These are phyloP conservation scores for Calliopum simillimum DNA, from an alignment of 2,888 invertebrate species.

Conservation along the genomic window DNA sequence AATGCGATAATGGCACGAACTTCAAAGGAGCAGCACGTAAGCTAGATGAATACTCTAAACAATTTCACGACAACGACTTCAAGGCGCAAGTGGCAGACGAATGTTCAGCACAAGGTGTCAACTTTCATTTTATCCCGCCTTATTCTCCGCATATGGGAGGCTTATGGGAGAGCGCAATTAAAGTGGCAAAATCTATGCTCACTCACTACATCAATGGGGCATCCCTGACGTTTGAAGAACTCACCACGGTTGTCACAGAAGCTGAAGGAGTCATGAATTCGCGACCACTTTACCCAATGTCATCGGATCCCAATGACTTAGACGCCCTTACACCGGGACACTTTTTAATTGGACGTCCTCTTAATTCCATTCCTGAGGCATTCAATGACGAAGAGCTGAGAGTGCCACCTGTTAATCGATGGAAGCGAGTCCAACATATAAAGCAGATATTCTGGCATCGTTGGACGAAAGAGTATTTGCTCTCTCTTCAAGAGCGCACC, in stretches of 20 bases:
- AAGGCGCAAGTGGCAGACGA: background rate
- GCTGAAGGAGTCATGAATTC: conserved; percentile 30
- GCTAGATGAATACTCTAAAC: background rate
- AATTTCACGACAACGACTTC: background rate
- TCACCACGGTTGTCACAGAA: conserved; percentile 11
- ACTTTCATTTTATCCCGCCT: conserved; percentile 21
- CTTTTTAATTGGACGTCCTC: conserved; percentile 32
- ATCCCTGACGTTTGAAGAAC: conserved; percentile 15
- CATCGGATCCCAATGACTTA: conserved; percentile 27
- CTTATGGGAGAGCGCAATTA: conserved; percentile 19
- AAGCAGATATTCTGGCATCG: conserved; percentile 1
- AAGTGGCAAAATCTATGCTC: conserved; percentile 3
- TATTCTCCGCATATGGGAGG: conserved; percentile 9
- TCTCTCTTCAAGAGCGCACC: conserved; percentile 1
- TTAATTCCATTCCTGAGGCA: conserved; percentile 22
- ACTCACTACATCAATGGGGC: conserved; percentile 8
- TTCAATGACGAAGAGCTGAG: background rate
- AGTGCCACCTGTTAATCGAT: background rate
- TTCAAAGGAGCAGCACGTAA: conserved; percentile 20
- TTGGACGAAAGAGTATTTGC: background rate
- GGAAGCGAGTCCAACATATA: conserved; percentile 8
- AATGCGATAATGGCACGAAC: conserved; percentile 35
- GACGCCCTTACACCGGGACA: conserved; percentile 29
- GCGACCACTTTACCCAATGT: background rate
- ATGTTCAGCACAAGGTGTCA: conserved; percentile 9